phyloP scores from a whole-genome alignment of 1,140 invertebrate genomes.

The Prorops nasuta region DNA sequence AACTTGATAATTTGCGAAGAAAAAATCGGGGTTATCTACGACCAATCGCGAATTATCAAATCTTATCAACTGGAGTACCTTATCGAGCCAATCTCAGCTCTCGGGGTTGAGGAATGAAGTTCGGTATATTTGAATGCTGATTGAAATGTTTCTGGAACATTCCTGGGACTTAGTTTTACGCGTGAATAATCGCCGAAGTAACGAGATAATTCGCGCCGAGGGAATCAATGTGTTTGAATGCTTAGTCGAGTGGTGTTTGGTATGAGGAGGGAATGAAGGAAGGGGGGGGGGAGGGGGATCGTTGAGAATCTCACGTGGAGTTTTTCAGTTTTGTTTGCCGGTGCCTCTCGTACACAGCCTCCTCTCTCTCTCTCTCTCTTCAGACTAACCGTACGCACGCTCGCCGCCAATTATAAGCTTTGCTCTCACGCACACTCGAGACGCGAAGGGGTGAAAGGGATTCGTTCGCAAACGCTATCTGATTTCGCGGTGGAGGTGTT shows the following conservation, averaged over 20 bases:
- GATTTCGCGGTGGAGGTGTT: slow-evolving; percentile 51
- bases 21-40: too few relatives aligned
- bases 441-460: slow-evolving; percentile 16
- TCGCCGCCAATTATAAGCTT: slow-evolving; percentile 39
- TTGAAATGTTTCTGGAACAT: too few relatives aligned
- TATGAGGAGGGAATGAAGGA: slow-evolving; percentile 3
- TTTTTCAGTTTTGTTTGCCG: slow-evolving; percentile 3
- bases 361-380: background rate
- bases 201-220: too few relatives aligned
- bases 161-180: too few relatives aligned
- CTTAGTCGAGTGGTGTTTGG: background rate
- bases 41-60: too few relatives aligned
- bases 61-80: too few relatives aligned
- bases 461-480: slow-evolving; percentile 39
- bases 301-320: slow-evolving; percentile 15
- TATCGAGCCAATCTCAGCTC: too few relatives aligned
- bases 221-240: too few relatives aligned
- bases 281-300: slow-evolving; percentile 6
- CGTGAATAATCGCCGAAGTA: too few relatives aligned
- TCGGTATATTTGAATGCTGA: too few relatives aligned
- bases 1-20: too few relatives aligned
- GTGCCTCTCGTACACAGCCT: background rate
- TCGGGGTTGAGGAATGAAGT: too few relatives aligned
- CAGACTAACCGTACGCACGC: slow-evolving; percentile 17
- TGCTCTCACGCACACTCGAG: slow-evolving; percentile 12